Evolutionary conservation across 2,797 vertebrate genomes (phyloP).

Genomic region (Lycodopsis pacificus): DNA sequence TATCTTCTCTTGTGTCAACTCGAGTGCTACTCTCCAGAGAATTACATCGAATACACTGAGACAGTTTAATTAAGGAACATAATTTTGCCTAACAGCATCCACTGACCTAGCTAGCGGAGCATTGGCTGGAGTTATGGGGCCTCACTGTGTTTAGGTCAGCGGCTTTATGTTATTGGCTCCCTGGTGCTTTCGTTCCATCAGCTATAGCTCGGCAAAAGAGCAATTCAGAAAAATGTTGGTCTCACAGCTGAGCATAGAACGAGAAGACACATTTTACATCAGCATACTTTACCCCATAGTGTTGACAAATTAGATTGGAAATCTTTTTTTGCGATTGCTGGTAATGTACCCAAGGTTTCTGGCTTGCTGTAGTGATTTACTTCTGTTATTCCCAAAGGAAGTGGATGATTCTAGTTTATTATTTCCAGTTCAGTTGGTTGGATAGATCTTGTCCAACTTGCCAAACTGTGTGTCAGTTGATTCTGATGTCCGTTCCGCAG

Average conservation of each 20-base stretch:
- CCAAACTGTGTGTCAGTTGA: background rate
- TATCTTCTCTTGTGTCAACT: constrained; percentile 7
- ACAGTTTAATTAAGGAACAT: constrained; percentile 51
- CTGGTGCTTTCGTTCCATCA: constrained; percentile 34
- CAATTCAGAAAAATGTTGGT: constrained; percentile 29
- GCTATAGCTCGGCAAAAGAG: constrained; percentile 45
- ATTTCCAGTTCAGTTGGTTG: background rate
- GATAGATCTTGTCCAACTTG: background rate
- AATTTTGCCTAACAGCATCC: constrained; percentile 37
- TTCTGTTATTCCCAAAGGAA: background rate
- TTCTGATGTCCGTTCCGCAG: background rate
- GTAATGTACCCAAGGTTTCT: background rate
- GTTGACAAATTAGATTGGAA: background rate
- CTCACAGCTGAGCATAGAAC: constrained; percentile 27
- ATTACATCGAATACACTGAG: constrained; percentile 19
- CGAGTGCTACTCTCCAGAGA: constrained; percentile 11
- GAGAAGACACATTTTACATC: constrained; percentile 9
- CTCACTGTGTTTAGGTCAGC: constrained; percentile 67
- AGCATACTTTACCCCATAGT: background rate
- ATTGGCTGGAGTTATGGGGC: constrained; percentile 51
- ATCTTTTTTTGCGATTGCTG: background rate
- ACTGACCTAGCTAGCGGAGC: constrained; percentile 28
- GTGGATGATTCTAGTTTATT: background rate
- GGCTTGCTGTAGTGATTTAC: background rate
- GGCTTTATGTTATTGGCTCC: constrained; percentile 57